phyloP scores from a whole-genome alignment of 2,797 vertebrate genomes.

The Cyprinodon diabolis region DNA sequence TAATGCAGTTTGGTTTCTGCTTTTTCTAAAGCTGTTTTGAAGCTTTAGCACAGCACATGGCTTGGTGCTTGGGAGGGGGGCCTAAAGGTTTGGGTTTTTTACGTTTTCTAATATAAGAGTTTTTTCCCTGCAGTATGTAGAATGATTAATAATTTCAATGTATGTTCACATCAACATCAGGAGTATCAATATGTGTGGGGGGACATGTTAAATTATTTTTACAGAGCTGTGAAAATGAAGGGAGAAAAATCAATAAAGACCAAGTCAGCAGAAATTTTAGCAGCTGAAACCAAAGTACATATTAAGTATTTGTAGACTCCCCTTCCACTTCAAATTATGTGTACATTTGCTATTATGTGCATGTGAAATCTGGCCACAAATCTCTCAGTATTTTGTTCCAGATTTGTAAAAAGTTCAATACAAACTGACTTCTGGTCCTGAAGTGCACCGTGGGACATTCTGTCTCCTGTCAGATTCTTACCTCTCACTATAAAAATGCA shows the following conservation, averaged over 20 bases:
- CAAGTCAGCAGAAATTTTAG: conserved; percentile 18
- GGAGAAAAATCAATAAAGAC: conserved; percentile 31
- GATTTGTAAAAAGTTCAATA: conserved; percentile 56
- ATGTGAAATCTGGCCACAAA: conserved; percentile 26
- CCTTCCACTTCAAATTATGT: conserved; percentile 13
- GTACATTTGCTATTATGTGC: background rate
- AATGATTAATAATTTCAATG: background rate
- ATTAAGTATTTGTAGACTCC: conserved; percentile 10
- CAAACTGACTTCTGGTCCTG: conserved; percentile 51
- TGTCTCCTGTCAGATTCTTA: conserved; percentile 34
- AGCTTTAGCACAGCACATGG: too few species aligned
- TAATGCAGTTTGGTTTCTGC: too few species aligned
- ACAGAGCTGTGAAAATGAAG: conserved; percentile 29
- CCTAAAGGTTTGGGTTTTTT: background rate
- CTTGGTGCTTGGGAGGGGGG: background rate
- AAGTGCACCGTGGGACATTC: conserved; percentile 18
- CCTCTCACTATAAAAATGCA: conserved; percentile 47
- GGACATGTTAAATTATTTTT: conserved; percentile 5
- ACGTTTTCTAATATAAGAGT: background rate
- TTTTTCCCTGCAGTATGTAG: background rate
- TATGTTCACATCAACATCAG: background rate
- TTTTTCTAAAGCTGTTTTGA: too few species aligned
- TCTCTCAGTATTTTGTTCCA: conserved; percentile 43
- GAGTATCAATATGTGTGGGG: background rate
- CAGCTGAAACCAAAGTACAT: conserved; percentile 26